Evolutionary conservation across 1,140 invertebrate species (phyloP), one percentile per base, ranked within the genome.

Genomic region (Bombus polaris): DNA sequence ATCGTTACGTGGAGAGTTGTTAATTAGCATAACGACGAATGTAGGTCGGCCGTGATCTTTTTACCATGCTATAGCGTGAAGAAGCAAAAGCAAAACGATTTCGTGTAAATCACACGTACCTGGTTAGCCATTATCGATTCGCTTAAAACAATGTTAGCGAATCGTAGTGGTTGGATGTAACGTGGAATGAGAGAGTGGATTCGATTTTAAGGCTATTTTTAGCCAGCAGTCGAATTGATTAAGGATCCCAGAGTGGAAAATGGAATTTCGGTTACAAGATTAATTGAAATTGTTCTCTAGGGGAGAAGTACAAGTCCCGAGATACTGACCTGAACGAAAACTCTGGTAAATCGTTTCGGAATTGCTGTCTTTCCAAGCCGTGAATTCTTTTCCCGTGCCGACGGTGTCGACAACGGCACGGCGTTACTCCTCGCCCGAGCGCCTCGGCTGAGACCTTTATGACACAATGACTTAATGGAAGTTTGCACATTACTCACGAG

Each of bases 391-490:
- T 59, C 35, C 66, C 22, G 3, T 18, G n/a, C 5, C n/a, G 8
- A 22, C 18, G 59, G 28, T 62, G 59, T n/a, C 59, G 28, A 62
- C 39, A 28, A 12, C 22, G 42, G 37, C 44, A 68, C 80, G 44
- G 32, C 78, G 47, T 87, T 89, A 72, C 72, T 77, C 39, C 59
- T 47, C 62, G 59, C 62, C 35, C 39, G 39, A 47, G 57, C 71
- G 22, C 68, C 37, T 44, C 59, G 44, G 44, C 65, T 77, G 47
- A 59, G 77, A 59, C 85, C 79, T 84, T 85, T 90, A 89, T 82
- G 82, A 90, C 86, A 88, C 90, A 88, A 91, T 91, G 90, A 88
- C 88, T 87, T 91, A 91, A 89, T 91, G 91, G 87, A 90, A 90
- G 89, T 90, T 90, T 88, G 88, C 89, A 86, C 86, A 88, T 90